Evolutionary conservation across 2,113 vertebrate species (phyloP).

Genomic region (Sturnus vulgaris): DNA sequence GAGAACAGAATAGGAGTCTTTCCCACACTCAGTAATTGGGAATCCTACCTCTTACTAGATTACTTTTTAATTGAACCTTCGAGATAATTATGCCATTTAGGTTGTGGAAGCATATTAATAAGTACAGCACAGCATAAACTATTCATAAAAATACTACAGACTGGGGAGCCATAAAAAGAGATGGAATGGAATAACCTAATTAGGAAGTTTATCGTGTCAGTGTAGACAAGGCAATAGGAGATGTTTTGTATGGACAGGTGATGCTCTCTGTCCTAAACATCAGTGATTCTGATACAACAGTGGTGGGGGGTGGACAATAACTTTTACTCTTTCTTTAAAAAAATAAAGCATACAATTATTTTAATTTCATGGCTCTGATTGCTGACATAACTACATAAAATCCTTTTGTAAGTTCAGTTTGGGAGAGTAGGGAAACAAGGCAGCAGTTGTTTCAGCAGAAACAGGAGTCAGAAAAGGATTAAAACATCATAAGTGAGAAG

Average conservation of each 20-base stretch:
- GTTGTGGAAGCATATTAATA: neutral
- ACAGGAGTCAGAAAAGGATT: neutral
- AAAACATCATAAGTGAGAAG: neutral
- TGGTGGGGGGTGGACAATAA: neutral
- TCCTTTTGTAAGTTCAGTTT: neutral
- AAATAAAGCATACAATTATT: neutral
- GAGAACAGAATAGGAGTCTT: neutral
- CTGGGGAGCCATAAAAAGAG: neutral
- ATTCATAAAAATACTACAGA: slow-evolving; percentile 12
- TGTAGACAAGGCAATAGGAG: neutral
- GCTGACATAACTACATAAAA: neutral
- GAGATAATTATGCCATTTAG: slow-evolving; percentile 33
- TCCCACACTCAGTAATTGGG: neutral
- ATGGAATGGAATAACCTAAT: neutral
- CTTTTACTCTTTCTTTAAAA: neutral
- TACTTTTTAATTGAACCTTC: slow-evolving; percentile 37
- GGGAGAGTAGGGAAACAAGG: neutral
- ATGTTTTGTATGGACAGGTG: neutral
- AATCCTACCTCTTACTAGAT: neutral
- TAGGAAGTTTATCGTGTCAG: neutral
- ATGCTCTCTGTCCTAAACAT: neutral
- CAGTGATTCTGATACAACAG: neutral
- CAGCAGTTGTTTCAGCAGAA: neutral
- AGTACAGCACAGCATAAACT: neutral
- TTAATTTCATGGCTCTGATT: neutral